A percentile compares a stretch with the other conserved stretches of the same genome.
Conservation (phyloP, 1,140 invertebrate species). For the Heterodera carotae region DNA sequence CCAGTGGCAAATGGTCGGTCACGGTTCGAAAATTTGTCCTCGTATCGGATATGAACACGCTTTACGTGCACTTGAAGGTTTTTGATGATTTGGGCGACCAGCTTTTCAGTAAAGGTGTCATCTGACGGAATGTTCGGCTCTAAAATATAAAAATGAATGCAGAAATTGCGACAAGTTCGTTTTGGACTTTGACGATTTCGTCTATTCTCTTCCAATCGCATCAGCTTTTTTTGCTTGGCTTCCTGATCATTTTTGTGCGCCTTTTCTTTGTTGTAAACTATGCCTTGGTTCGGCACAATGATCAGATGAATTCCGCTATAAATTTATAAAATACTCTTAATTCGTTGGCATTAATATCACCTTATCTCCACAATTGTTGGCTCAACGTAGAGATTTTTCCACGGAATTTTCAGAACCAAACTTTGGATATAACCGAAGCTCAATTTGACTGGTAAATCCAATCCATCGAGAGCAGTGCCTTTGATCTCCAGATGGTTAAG, state of each 20-base stretch:
- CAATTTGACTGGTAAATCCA: slow-evolving; percentile 63
- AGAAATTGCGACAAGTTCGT: slow-evolving; percentile 67
- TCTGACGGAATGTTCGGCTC: slow-evolving; percentile 68
- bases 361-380: slow-evolving; percentile 85
- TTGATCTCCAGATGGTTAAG: slow-evolving; percentile 86
- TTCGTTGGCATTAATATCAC: slow-evolving; percentile 72
- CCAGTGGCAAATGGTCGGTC: slow-evolving; percentile 84
- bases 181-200: slow-evolving; percentile 75
- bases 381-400: slow-evolving; percentile 92
- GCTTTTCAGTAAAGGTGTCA: slow-evolving; percentile 91
- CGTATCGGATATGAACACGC: slow-evolving; percentile 91
- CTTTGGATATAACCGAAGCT: slow-evolving; percentile 72
- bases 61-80: slow-evolving; percentile 92
- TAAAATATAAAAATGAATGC: slow-evolving; percentile 44
- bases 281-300: slow-evolving; percentile 80
- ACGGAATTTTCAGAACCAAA: slow-evolving; percentile 91
- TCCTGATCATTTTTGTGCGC: slow-evolving; percentile 80
- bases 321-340: background rate
- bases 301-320: slow-evolving; percentile 73
- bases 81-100: slow-evolving; percentile 90
- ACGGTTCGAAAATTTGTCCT: slow-evolving; percentile 81
- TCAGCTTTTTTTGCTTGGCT: slow-evolving; percentile 80
- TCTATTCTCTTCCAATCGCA: slow-evolving; percentile 74
- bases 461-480: slow-evolving; percentile 76
- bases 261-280: slow-evolving; percentile 84